Evolutionary conservation across 2,888 invertebrate genomes (phyloP), one percentile per base, ranked within the genome.

Genomic region (Fragum whitleyi): DNA sequence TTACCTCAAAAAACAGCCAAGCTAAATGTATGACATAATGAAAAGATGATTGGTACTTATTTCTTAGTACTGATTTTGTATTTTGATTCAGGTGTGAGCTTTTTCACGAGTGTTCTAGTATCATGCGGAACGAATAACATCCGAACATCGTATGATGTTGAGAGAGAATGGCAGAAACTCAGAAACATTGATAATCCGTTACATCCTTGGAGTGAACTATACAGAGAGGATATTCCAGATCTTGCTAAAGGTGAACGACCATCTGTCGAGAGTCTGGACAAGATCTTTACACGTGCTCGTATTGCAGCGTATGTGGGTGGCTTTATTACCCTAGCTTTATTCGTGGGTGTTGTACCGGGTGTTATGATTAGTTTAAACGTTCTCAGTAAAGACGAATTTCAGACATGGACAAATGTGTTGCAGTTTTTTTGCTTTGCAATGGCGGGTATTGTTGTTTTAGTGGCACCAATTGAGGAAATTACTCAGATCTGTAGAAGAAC

Each of bases 151-250:
- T 79, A 65, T 14, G 90, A 89, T 29, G 65, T 69, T 9, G 78
- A 77, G 36, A 32, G 73, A n/a, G 90, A 90, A 78, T 90, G 90
- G 90, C 79, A 85, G 71, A 90, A 88, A 68, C 76, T 90, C 14
- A 79, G 89, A 0, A 87, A 87, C 51, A 91, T 91, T 19, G 91
- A 91, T 79, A 91, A 91, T 70, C 91, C 91, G 0, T 83, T 91
- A 2, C 79, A 85, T 42, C 89, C 91, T 0, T 91, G 91, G 91
- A 81, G 79, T 1, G 86, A 90, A 19, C 70, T 83, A 7, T 89
- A 87, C 69, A 77, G 78, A 21, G 89, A 91, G 19, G 91, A 91
- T 42, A 83, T 91, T 11, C 89, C 89, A 0, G 68, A 85, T 5
- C 69, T 91, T 7, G 65, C 72, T 29, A 73, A 77, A 6, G 85